phyloP scores from a whole-genome alignment of 2,113 vertebrate species.

The Vireo altiloquus region DNA sequence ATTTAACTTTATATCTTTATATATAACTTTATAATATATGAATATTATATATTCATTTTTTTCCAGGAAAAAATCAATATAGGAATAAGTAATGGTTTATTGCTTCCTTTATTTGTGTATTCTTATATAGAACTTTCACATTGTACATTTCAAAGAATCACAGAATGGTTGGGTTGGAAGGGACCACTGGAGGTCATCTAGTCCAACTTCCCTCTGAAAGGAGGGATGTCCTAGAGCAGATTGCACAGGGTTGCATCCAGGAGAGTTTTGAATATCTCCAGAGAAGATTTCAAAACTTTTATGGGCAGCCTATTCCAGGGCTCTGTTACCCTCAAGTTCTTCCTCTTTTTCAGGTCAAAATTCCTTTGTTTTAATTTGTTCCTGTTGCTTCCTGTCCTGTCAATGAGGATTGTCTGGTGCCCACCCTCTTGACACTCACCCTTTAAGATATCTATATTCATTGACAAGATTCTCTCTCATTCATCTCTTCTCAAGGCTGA shows the following conservation, averaged over 20 bases:
- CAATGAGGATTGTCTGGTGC: no score
- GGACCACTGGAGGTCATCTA: neutral
- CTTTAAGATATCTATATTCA: neutral
- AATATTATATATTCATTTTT: neutral
- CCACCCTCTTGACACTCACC: neutral
- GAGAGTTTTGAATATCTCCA: neutral
- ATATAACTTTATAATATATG: no score
- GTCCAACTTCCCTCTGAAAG: accelerated
- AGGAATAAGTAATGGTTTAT: neutral
- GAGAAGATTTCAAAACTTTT: neutral
- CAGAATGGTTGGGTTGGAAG: neutral
- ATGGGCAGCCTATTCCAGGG: neutral
- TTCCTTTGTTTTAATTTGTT: neutral
- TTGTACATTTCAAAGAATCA: neutral
- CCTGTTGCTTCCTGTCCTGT: neutral
- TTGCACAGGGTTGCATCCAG: neutral
- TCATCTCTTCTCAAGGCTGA: neutral
- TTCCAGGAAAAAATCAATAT: neutral
- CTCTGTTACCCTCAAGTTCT: neutral
- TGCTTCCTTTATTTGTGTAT: neutral
- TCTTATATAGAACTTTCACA: neutral
- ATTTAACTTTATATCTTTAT: neutral
- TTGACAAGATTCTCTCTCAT: neutral
- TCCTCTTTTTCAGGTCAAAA: neutral
- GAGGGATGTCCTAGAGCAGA: accelerated